Conservation (phyloP, 2,888 invertebrate species). For the Eilema griseolum region DNA sequence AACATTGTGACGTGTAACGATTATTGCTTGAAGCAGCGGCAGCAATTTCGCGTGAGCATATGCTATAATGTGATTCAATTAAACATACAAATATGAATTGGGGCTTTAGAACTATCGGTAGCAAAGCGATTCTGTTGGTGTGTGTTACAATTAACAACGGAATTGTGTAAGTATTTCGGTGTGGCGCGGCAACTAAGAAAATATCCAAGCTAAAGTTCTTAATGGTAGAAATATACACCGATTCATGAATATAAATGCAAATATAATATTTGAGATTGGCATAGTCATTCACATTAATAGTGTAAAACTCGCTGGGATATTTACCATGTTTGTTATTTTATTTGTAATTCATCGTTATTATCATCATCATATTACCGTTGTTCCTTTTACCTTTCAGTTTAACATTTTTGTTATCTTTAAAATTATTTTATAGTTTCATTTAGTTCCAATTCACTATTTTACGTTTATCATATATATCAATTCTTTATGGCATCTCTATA, state of each 20-base stretch:
- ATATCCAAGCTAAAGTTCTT: not conserved
- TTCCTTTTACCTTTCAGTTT: too few relatives aligned
- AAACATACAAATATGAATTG: constrained; percentile 59
- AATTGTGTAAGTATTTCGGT: not conserved
- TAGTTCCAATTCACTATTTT: too few relatives aligned
- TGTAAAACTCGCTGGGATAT: too few relatives aligned
- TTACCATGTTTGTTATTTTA: too few relatives aligned
- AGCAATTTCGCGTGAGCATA: constrained; percentile 48
- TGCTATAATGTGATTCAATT: constrained; percentile 69
- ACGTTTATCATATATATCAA: too few relatives aligned
- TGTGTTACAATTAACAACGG: not conserved
- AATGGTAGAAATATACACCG: not conserved
- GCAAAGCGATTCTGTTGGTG: constrained; percentile 14
- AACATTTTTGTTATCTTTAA: too few relatives aligned
- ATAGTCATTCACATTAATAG: too few relatives aligned
- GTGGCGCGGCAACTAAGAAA: not conserved
- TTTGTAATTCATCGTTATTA: too few relatives aligned
- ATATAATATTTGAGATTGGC: too few relatives aligned
- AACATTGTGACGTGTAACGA: constrained; percentile 39
- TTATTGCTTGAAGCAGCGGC: constrained; percentile 38
- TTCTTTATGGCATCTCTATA: too few relatives aligned
- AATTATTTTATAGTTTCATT: too few relatives aligned
- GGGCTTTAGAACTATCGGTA: constrained; percentile 43
- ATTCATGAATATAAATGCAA: not conserved
- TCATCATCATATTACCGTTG: too few relatives aligned